These are phyloP conservation scores for Dipodomys stephensi DNA, from an alignment of 2,113 vertebrate species.

Conservation along the genomic window DNA sequence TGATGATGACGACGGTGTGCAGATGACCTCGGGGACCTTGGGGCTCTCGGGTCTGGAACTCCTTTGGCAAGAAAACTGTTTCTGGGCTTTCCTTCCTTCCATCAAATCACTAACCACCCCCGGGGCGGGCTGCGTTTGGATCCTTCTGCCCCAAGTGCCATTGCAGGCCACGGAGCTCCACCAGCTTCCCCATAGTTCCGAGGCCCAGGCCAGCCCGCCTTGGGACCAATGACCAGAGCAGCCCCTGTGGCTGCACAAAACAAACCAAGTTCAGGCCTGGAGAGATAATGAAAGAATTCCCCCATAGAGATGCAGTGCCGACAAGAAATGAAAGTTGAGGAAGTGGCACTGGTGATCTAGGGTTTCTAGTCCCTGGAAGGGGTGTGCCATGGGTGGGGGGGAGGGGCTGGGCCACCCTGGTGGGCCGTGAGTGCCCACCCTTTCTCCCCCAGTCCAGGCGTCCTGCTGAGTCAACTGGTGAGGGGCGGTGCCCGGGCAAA, in stretches of 20 bases:
- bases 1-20: neutral
- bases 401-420: neutral
- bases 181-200: neutral
- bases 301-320: neutral
- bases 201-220: neutral
- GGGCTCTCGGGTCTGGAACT: rapidly evolving
- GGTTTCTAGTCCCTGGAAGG: neutral
- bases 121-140: neutral
- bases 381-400: no score
- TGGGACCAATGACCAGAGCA: rapidly evolving
- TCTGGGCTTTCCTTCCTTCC: no score
- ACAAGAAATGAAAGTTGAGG: neutral
- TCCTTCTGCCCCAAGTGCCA: neutral
- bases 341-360: neutral
- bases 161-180: no score
- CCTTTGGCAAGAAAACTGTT: neutral
- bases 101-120: neutral
- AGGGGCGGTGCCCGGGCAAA: conserved; percentile 66
- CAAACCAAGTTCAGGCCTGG: neutral
- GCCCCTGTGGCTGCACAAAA: neutral
- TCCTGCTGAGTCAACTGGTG: conserved; percentile 41
- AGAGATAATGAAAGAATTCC: neutral
- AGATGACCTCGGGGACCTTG: no score
- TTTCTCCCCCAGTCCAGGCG: neutral
- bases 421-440: rapidly evolving